Base-by-base conservation (phyloP, 2,797 vertebrate species). In the Heteromormyrus szaboi region DNA sequence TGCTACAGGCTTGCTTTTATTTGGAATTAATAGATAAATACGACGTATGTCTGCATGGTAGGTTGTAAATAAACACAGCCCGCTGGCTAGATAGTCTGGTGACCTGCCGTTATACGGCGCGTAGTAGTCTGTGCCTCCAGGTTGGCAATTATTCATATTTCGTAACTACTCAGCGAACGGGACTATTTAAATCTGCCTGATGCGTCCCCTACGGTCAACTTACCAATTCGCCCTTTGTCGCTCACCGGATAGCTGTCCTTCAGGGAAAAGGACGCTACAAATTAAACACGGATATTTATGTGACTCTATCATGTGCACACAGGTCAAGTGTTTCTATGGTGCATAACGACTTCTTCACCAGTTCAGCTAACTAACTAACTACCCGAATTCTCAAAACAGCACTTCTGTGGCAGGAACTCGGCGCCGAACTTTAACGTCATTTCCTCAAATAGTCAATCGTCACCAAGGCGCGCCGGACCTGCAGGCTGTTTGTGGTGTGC, bases 161-260 rank as follows among this genome's bases (percentile, higher is more conserved):
- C 33, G 7, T 41, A n/a, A 44, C 14, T 44, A 79, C 37, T 79
- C 14, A 44, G 37, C 72, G 14, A 79, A 33, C 2, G 33, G 44
- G 14, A 44, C 33, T 14, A 76, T 79, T 19, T 8, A 46, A 44
- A 44, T 79, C 4, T 46, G 72, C 72, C 72, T 79, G 41, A 4
- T 6, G 1, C 12, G 65, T 79, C 19, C 72, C 72, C 2, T 79
- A 33, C 19, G 76, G 76, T 88, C 41, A 59, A 84, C 88, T 88
- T 79, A 88, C 88, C 88, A 46, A 56, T 86, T 56, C 85, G 81
- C 19, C 85, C 3, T 29, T 53, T 88, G 53, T 88, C 37, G 29
- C 87, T 46, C 17, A 53, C 29, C 5, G 19, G 76, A 44, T 17
- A 44, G 51, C 88, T 84, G 81, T 84, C 76, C 37, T 88, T 54